Conservation (phyloP, 2,797 vertebrate genomes). For the Sebastes iracundus region DNA sequence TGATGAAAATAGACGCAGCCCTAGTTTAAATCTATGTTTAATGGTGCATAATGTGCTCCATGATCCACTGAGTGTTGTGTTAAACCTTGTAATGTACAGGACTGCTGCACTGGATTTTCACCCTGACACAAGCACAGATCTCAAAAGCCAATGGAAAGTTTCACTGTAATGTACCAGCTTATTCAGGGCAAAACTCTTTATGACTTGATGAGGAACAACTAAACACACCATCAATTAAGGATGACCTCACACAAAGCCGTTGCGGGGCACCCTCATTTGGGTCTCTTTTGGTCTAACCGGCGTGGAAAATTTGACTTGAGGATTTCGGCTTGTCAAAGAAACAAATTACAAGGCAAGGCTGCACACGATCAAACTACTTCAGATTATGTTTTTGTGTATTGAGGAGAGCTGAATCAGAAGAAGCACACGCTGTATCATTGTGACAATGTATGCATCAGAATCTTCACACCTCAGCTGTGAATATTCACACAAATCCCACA, state of each 20-base stretch:
- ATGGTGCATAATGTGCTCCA: neutral
- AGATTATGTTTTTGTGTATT: neutral
- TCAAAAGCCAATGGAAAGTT: neutral
- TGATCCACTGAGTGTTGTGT: neutral
- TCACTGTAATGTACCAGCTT: neutral
- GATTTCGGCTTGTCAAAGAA: neutral
- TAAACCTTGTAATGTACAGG: neutral
- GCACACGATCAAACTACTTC: neutral
- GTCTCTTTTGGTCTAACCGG: neutral
- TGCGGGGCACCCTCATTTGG: neutral
- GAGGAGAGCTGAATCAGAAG: neutral
- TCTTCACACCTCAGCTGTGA: constrained; percentile 36
- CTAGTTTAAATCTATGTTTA: no score
- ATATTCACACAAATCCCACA: constrained; percentile 53
- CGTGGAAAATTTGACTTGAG: constrained; percentile 9
- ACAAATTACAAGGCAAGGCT: neutral
- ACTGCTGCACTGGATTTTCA: neutral
- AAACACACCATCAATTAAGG: neutral
- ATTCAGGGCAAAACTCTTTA: neutral
- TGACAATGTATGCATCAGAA: neutral
- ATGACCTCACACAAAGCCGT: neutral
- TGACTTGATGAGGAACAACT: neutral
- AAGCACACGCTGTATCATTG: neutral
- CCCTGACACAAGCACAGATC: neutral
- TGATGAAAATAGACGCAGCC: neutral